Base-by-base conservation (phyloP, 2,797 vertebrate species). In the Poeciliopsis paucimaculata region DNA sequence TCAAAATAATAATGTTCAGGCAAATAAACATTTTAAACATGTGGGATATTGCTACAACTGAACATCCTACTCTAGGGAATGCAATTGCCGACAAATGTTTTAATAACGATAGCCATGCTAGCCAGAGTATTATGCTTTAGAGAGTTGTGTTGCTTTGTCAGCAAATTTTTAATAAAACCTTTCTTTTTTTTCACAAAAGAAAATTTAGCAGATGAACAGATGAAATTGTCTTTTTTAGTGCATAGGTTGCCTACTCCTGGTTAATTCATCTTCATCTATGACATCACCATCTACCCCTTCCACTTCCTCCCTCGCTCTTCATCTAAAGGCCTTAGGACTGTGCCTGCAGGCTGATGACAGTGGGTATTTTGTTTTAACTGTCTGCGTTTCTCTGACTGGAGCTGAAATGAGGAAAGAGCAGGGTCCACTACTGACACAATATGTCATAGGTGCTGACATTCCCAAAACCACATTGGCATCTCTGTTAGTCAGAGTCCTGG, bases 371-470 rank as follows among this genome's bases (percentile, higher is more conserved):
- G 87, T 89, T 89, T 81, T 77, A 79, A 82, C 87, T 81, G 86
- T 89, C 84, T 86, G 82, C 78, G 82, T 84, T 82, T 87, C 76
- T 75, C 82, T 81, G 81, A 84, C 88, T 89, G 89, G 83, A 81
- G 85, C 80, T 87, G 41, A 82, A 88, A 89, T 77, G 79, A 88
- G 66, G 83, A 18, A 82, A 86, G 80, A 77, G 86, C 41, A 79
- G 78, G 85, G 75, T 80, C 76, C 86, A 84, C 75, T 80, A 75
- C 87, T 90, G 87, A 86, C 84, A 83, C 81, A 73, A 80, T 88
- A 92, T 92, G 91, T 92, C 91, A 91, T 91, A 88, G 80, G 91
- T 89, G 91, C 90, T 92, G 92, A 93, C 88, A 91, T 55, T 82
- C 72, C 75, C 85, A 76, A 85, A 77, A 81, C 83, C 70, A 26